Evolutionary conservation across 2,113 vertebrate genomes (phyloP).

Genomic region (Labrus mixtus): DNA sequence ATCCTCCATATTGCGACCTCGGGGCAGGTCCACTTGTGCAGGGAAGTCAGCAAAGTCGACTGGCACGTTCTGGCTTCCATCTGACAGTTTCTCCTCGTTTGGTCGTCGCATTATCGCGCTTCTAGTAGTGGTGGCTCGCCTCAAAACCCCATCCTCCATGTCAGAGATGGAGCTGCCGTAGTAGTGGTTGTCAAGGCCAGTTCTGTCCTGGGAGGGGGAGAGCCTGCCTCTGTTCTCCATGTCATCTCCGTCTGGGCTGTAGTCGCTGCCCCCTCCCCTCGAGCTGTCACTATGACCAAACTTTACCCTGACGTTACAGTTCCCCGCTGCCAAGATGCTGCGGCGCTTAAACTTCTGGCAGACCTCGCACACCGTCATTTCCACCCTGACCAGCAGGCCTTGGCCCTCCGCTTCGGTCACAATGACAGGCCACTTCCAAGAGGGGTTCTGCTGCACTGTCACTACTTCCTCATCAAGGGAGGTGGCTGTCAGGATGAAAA

Average conservation of each 20-base stretch:
- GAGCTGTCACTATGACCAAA: conserved; percentile 87
- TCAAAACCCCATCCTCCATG: conserved; percentile 83
- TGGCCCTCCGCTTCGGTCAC: conserved; percentile 92
- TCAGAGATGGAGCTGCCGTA: conserved; percentile 85
- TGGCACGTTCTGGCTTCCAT: conserved; percentile 86
- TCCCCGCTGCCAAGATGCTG: conserved; percentile 89
- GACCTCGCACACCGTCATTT: conserved; percentile 91
- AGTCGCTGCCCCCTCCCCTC: conserved; percentile 69
- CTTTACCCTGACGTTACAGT: conserved; percentile 88
- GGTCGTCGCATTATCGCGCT: conserved; percentile 81
- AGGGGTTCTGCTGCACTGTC: conserved; percentile 80
- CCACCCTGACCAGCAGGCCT: conserved; percentile 90
- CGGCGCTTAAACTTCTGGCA: conserved; percentile 96
- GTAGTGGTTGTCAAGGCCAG: conserved; percentile 82
- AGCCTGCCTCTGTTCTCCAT: conserved; percentile 88
- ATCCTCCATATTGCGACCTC: conserved; percentile 77
- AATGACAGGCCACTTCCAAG: conserved; percentile 86
- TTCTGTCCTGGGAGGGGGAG: conserved; percentile 82
- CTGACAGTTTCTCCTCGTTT: conserved; percentile 82
- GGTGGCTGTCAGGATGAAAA: conserved; percentile 89
- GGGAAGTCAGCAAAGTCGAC: conserved; percentile 94
- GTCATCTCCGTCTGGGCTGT: conserved; percentile 81
- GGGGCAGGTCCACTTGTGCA: conserved; percentile 89
- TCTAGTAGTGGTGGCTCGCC: conserved; percentile 84
- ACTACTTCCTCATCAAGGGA: conserved; percentile 90